Percentiles rank a stretch among this genome's conserved stretches.
These are phyloP conservation scores for Tiaroga cobitis DNA, from an alignment of 2,797 vertebrate genomes.

Conservation along the genomic window DNA sequence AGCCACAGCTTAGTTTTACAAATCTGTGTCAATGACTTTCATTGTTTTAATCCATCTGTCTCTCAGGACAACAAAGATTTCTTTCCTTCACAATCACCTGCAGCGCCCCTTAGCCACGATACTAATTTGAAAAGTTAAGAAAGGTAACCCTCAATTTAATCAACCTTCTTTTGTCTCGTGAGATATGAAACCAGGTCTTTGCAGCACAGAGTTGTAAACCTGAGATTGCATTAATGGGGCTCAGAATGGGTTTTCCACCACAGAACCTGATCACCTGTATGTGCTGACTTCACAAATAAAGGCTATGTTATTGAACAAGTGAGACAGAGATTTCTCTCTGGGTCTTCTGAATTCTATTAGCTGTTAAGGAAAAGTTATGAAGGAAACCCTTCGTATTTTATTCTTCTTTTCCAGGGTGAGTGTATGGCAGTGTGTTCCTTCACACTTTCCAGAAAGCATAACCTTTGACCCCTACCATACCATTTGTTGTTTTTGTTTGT, in stretches of 20 bases:
- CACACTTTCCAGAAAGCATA: constrained; percentile 20
- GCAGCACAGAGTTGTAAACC: background rate
- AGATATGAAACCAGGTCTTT: constrained; percentile 20
- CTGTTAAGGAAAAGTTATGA: constrained; percentile 6
- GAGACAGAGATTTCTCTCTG: constrained; percentile 39
- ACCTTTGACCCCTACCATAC: constrained; percentile 7
- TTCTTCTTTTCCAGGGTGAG: background rate
- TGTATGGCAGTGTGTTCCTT: background rate
- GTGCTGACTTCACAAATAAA: constrained; percentile 42
- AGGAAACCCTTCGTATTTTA: constrained; percentile 27
- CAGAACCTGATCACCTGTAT: constrained; percentile 17
- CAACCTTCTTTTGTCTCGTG: constrained; percentile 10
- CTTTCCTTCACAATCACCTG: background rate
- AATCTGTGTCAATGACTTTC: background rate
- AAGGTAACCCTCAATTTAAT: constrained; percentile 8
- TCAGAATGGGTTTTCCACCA: constrained; percentile 11
- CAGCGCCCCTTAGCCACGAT: background rate
- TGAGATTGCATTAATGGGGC: constrained; percentile 29
- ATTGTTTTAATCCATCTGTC: background rate
- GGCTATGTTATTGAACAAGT: constrained; percentile 12
- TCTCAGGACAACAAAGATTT: background rate
- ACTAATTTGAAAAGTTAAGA: constrained; percentile 4
- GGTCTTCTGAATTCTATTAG: constrained; percentile 37
- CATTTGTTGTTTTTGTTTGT: background rate
- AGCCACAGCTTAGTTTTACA: background rate